A percentile compares a stretch with the other conserved stretches of the same genome.
Conservation (phyloP, 1,140 invertebrate genomes). For the Phortica variegata region DNA sequence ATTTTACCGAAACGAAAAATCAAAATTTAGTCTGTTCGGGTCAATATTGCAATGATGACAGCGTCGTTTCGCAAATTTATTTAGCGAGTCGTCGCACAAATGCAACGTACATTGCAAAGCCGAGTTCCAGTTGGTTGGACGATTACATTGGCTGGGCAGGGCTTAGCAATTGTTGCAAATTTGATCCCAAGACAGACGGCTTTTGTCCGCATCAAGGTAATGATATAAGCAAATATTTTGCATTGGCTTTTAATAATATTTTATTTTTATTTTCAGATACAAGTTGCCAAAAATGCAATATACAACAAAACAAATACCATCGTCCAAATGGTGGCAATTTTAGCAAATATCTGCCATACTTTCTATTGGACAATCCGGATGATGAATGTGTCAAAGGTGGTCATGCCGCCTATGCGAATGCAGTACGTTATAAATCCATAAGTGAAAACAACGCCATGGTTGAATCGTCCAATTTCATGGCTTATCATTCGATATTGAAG, state of each 20-base stretch:
- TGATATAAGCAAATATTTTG: conserved; percentile 5
- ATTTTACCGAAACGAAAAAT: conserved; percentile 70
- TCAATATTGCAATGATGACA: conserved; percentile 75
- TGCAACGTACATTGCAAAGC: conserved; percentile 81
- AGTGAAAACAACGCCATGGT: conserved; percentile 58
- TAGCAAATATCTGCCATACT: conserved; percentile 80
- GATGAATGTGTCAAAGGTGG: conserved; percentile 81
- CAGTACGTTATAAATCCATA: conserved; percentile 65
- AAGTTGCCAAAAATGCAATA: conserved; percentile 32
- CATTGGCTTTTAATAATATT: no score
- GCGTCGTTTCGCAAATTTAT: conserved; percentile 82
- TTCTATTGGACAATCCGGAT: conserved; percentile 88
- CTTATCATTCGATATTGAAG: conserved; percentile 94
- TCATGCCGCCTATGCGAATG: conserved; percentile 77
- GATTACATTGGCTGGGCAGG: conserved; percentile 92
- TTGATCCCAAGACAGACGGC: conserved; percentile 60
- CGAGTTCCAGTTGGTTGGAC: conserved; percentile 93
- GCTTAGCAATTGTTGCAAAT: conserved; percentile 64
- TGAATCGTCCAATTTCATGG: conserved; percentile 86
- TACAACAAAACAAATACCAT: conserved; percentile 26
- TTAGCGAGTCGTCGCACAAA: conserved; percentile 69
- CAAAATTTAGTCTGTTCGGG: conserved; percentile 90
- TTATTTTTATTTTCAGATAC: conserved; percentile 41
- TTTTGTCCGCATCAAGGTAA: conserved; percentile 71
- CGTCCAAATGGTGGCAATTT: conserved; percentile 71